Evolutionary conservation across 2,888 invertebrate genomes (phyloP).

Genomic region (Theristus sp.): DNA sequence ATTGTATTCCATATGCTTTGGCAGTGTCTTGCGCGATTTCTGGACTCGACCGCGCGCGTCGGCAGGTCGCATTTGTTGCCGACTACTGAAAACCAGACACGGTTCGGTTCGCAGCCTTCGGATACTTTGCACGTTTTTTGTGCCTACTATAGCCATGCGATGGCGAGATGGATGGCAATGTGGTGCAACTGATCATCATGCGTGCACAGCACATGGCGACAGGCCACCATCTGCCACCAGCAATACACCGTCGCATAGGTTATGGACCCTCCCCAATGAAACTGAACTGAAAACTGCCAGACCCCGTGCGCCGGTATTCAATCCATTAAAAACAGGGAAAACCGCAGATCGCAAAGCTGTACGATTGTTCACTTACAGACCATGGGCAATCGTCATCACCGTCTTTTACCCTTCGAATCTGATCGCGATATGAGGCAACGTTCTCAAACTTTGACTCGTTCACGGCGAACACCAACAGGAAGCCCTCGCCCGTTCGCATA

Average conservation of each 20-base stretch:
- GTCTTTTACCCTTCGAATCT: slow-evolving; percentile 92
- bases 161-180: no score
- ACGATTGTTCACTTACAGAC: slow-evolving; percentile 54
- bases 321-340: no score
- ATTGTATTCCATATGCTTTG: slow-evolving; percentile 23
- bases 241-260: no score
- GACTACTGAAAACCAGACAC: slow-evolving; percentile 45
- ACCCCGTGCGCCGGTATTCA: no score
- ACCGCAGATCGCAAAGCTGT: neutral
- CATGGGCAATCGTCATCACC: slow-evolving; percentile 98
- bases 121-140: no score
- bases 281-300: neutral
- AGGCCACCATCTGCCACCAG: no score
- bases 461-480: slow-evolving; percentile 89
- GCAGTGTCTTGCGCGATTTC: slow-evolving; percentile 35
- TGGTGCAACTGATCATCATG: no score
- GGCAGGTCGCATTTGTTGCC: slow-evolving; percentile 98
- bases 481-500: slow-evolving; percentile 60
- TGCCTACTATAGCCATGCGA: no score
- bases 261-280: no score
- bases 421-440: slow-evolving; percentile 37
- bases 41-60: slow-evolving; percentile 81
- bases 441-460: slow-evolving; percentile 97
- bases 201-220: no score
- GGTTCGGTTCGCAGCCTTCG: neutral